These are phyloP conservation scores for Aythya baeri DNA, from an alignment of 2,113 vertebrate species.

Conservation along the genomic window DNA sequence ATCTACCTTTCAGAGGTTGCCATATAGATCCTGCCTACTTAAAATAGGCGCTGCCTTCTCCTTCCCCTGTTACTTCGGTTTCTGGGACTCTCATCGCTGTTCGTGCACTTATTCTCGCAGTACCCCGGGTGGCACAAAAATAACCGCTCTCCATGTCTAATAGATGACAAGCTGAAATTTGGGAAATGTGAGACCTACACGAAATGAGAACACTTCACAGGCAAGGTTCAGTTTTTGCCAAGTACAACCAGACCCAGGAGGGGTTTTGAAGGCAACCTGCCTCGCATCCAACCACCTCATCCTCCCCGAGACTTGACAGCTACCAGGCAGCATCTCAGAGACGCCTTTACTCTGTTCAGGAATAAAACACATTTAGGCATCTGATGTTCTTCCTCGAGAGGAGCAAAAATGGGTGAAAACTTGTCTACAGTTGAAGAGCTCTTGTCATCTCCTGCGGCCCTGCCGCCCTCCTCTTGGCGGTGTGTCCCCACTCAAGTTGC, in stretches of 20 bases:
- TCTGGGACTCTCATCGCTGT: background rate
- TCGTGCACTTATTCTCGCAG: background rate
- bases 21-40: background rate
- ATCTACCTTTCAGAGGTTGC: background rate
- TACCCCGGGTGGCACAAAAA: background rate
- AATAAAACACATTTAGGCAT: background rate
- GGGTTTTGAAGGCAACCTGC: background rate
- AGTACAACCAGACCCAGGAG: background rate
- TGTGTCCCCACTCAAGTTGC: background rate
- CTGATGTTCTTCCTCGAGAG: background rate
- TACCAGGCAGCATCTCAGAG: background rate
- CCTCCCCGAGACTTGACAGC: background rate
- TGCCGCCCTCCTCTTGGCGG: background rate
- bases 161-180: background rate
- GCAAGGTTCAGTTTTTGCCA: background rate
- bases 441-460: background rate
- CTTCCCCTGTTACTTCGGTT: background rate
- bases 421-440: accelerated
- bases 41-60: background rate
- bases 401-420: background rate
- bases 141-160: background rate
- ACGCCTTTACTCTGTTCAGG: background rate
- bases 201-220: background rate
- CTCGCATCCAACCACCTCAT: background rate
- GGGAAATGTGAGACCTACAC: background rate